Percentiles rank a stretch among this genome's conserved stretches.
These are phyloP conservation scores for Rhynchopsitta pachyrhyncha DNA, from an alignment of 2,113 vertebrate genomes.

Conservation along the genomic window DNA sequence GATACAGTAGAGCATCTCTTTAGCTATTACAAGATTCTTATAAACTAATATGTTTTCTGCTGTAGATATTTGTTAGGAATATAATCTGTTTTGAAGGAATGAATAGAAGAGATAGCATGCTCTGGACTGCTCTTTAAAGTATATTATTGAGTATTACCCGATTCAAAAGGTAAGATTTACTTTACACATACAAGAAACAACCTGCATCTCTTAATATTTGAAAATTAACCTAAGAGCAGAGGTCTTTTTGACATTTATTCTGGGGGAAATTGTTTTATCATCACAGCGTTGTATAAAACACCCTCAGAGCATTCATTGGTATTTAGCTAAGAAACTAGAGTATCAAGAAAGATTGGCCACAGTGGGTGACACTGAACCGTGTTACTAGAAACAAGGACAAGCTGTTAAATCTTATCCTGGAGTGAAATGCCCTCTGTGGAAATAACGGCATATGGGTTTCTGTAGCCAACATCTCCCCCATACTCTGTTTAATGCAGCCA, in stretches of 20 bases:
- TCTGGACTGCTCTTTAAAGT: neutral
- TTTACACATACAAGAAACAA: neutral
- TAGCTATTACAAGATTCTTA: neutral
- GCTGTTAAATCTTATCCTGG: neutral
- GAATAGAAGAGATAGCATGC: neutral
- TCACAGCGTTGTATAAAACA: neutral
- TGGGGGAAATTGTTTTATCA: neutral
- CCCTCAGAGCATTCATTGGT: neutral
- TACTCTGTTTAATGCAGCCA: neutral
- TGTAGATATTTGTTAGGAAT: neutral
- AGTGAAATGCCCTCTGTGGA: neutral
- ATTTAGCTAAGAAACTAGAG: neutral
- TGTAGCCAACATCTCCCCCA: neutral
- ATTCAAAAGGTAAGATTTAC: neutral
- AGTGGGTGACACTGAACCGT: neutral
- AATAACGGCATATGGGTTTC: neutral
- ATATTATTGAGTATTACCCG: neutral
- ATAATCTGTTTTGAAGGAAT: neutral
- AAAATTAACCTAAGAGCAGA: neutral
- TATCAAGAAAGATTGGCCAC: neutral
- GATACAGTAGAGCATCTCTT: neutral
- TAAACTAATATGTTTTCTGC: neutral
- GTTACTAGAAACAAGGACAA: neutral
- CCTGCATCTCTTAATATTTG: neutral
- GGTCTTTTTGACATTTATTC: neutral